Percentiles rank a stretch among this genome's conserved stretches.
Evolutionary conservation across 2,888 invertebrate species (phyloP).

Genomic region (Zelleria hepariella): DNA sequence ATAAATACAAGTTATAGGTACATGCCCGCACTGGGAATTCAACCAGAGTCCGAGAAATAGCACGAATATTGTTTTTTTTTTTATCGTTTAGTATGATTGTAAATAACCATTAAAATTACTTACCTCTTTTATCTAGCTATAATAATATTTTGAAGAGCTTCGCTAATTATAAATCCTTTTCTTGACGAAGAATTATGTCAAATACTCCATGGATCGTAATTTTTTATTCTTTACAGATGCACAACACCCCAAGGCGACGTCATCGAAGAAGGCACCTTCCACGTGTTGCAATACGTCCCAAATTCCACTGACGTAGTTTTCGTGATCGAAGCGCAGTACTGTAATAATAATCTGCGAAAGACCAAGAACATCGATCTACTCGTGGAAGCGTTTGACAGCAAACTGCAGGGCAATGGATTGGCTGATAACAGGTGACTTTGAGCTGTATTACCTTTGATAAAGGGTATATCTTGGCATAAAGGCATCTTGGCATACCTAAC

Average conservation of each 20-base stretch:
- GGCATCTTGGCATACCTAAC: no score
- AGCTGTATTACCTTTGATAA: neutral
- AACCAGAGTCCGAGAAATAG: no score
- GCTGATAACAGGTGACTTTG: constrained; percentile 75
- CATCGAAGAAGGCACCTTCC: constrained; percentile 83
- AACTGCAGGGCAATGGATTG: constrained; percentile 74
- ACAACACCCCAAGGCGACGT: constrained; percentile 76
- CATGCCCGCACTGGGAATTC: no score
- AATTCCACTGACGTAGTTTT: constrained; percentile 89
- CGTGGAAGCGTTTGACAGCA: constrained; percentile 77
- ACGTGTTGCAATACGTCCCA: constrained; percentile 75
- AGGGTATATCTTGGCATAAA: no score
- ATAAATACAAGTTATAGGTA: no score
- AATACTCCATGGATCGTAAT: neutral
- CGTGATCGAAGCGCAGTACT: constrained; percentile 87
- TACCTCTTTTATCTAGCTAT: no score
- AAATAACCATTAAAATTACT: no score
- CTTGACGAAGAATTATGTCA: neutral
- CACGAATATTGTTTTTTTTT: no score
- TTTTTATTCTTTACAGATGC: constrained; percentile 66
- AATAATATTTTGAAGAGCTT: no score
- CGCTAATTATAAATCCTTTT: neutral
- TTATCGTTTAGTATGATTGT: no score
- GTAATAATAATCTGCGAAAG: constrained; percentile 80
- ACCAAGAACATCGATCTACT: constrained; percentile 79